phyloP scores from a whole-genome alignment of 53 echinoderm and acorn worm genomes.

The Glandiceps talaboti region DNA sequence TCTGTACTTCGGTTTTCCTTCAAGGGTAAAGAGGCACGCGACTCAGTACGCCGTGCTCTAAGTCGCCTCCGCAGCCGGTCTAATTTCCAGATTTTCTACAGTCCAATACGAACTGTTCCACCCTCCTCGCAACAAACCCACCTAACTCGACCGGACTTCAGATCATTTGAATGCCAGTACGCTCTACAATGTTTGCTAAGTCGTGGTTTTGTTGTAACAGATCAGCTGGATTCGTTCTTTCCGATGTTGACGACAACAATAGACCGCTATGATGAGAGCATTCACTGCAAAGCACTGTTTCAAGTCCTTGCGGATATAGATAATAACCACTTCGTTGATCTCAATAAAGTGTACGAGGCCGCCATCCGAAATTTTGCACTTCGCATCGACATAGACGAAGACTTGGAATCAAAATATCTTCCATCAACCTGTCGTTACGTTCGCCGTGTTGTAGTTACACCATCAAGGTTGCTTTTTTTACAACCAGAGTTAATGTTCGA shows the following conservation, averaged over 20 bases:
- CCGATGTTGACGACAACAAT: too few relatives aligned
- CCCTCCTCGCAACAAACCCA: background rate
- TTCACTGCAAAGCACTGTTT: background rate
- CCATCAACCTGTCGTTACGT: conserved; percentile 8
- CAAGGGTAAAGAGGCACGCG: background rate
- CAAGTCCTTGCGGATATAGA: background rate
- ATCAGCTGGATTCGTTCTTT: background rate
- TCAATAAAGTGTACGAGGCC: background rate
- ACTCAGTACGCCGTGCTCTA: background rate
- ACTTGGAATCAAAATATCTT: background rate
- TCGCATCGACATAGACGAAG: background rate
- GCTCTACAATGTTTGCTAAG: background rate
- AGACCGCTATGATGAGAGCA: background rate
- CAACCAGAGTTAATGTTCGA: conserved; percentile 4
- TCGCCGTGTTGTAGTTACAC: conserved; percentile 10
- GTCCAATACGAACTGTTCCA: background rate
- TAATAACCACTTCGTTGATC: conserved; percentile 6
- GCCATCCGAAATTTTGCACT: background rate
- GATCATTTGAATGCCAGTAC: conserved; percentile 2
- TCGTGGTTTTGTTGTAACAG: background rate
- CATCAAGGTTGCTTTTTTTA: background rate
- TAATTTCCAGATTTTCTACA: background rate
- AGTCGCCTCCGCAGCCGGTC: background rate
- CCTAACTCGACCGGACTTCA: background rate
- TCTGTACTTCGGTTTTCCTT: background rate